Evolutionary conservation across 2,797 vertebrate genomes (phyloP).

Genomic region (Chaetophractus vellerosus): DNA sequence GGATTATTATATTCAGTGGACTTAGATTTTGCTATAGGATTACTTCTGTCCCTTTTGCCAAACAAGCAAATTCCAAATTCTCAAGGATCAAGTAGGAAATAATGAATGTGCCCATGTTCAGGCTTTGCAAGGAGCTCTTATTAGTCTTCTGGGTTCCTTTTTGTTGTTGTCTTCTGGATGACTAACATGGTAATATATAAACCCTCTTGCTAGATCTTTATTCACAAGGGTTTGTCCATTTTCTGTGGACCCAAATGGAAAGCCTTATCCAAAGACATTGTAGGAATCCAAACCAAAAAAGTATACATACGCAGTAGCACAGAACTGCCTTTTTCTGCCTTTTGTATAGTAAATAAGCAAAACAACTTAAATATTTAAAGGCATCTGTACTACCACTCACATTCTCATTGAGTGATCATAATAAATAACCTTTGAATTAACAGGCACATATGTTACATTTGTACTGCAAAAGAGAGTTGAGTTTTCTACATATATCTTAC

Average conservation of each 20-base stretch:
- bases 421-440: not conserved
- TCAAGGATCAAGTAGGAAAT: not conserved
- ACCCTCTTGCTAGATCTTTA: not conserved
- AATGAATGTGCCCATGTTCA: not conserved
- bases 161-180: not conserved
- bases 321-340: not conserved
- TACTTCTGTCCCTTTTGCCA: not conserved
- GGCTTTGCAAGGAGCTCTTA: not conserved
- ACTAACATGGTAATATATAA: too few relatives aligned
- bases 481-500: not conserved
- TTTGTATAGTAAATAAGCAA: not conserved
- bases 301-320: not conserved
- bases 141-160: not conserved
- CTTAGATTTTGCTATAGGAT: not conserved
- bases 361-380: not conserved
- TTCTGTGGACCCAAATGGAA: not conserved
- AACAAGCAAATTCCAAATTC: slow-evolving; percentile 12
- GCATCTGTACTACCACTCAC: not conserved
- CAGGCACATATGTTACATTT: not conserved
- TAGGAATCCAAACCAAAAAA: not conserved
- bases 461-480: not conserved
- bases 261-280: not conserved
- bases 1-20: not conserved
- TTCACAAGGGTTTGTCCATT: not conserved
- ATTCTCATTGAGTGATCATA: not conserved